phyloP scores from a whole-genome alignment of 1,140 invertebrate genomes.

The Gryllus bimaculatus region DNA sequence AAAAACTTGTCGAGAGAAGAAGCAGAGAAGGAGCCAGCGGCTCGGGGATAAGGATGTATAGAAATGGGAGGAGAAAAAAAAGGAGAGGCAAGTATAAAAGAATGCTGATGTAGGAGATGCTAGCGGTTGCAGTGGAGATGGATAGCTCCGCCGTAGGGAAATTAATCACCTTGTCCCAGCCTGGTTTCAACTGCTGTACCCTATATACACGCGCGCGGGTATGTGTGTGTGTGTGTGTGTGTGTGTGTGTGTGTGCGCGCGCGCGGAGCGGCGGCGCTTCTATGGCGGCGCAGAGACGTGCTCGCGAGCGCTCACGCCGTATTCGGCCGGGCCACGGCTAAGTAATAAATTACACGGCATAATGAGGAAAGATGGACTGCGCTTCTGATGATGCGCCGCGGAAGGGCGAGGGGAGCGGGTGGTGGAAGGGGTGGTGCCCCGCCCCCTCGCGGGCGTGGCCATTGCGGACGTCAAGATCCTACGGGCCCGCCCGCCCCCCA shows the following conservation, averaged over 20 bases:
- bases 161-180: constrained; percentile 13
- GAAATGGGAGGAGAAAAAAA: neutral
- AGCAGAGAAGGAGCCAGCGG: neutral
- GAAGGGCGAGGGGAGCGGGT: no score
- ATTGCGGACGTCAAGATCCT: no score
- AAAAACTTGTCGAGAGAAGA: neutral
- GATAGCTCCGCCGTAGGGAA: constrained; percentile 13
- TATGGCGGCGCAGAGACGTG: no score
- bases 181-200: neutral
- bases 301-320: neutral
- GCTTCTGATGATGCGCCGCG: no score
- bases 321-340: neutral
- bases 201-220: no score
- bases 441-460: no score
- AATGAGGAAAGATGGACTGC: constrained; percentile 13
- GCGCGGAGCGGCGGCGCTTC: no score
- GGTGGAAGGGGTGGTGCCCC: no score
- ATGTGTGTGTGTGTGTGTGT: no score
- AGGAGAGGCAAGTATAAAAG: constrained; percentile 9
- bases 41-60: constrained; percentile 3
- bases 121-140: neutral
- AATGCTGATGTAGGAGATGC: constrained; percentile 2
- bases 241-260: no score
- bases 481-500: no score
- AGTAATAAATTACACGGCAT: constrained; percentile 14